phyloP scores from a whole-genome alignment of 2,797 vertebrate genomes.

The Pseudochromis fuscus region DNA sequence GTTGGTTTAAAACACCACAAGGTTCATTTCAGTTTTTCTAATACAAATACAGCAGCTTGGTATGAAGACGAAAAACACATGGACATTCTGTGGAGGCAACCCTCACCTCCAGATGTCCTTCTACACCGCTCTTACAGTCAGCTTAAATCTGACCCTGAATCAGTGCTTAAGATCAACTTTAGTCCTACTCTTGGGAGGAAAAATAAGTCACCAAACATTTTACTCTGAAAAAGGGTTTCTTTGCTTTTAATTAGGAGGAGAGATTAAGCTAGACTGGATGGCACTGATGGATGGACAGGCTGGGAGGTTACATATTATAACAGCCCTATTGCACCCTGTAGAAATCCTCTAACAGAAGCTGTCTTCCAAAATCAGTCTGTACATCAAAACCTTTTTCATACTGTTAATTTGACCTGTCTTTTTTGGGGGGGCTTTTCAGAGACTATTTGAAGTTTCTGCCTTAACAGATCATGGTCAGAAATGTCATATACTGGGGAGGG shows the following conservation, averaged over 20 bases:
- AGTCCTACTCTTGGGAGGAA: background rate
- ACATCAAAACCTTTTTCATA: constrained; percentile 5
- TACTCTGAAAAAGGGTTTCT: constrained; percentile 12
- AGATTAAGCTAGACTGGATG: too few relatives aligned
- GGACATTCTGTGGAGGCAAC: constrained; percentile 31
- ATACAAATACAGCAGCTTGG: constrained; percentile 75
- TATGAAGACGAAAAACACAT: constrained; percentile 60
- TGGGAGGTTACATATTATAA: constrained; percentile 47
- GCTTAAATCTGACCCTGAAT: constrained; percentile 29
- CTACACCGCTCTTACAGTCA: constrained; percentile 10
- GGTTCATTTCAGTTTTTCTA: constrained; percentile 72
- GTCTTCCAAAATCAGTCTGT: constrained; percentile 42
- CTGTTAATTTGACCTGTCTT: background rate
- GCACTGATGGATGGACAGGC: constrained; percentile 34
- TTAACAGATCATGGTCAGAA: background rate
- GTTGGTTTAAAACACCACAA: constrained; percentile 61
- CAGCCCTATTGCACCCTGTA: constrained; percentile 67
- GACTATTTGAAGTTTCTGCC: constrained; percentile 25
- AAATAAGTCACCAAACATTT: constrained; percentile 42
- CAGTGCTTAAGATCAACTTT: constrained; percentile 42
- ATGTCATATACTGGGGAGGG: constrained; percentile 1
- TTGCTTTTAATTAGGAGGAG: constrained; percentile 24
- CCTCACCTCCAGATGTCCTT: constrained; percentile 11
- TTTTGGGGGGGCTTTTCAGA: constrained; percentile 14
- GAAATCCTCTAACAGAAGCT: constrained; percentile 26